Evolutionary conservation across 2,113 vertebrate genomes (phyloP), one percentile per base, ranked within the genome.

Genomic region (Acinonyx jubatus): DNA sequence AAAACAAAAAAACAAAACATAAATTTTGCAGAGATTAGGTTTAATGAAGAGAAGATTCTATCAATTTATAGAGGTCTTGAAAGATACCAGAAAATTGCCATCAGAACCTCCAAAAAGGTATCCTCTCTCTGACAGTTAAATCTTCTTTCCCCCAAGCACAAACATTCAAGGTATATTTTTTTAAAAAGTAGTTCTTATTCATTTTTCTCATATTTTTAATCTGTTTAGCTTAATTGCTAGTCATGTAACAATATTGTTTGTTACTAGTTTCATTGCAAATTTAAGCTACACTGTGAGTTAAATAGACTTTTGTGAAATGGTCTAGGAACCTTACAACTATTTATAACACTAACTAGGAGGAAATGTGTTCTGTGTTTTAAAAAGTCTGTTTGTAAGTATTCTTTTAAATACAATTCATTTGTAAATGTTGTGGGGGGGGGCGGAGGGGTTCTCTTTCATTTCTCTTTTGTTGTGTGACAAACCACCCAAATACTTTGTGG

Each of bases 151-250:
- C 21, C 78, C 15, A 90, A 66, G 79, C 13, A 65, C 19, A 81
- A n/a, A 69, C 1, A 18, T 89, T 82, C 65, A 89, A 48, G 41
- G 48, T 76, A 81, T 9, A 45, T 68, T 45, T 73, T 73, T 69
- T 1, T 8, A 15, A n/a, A 97, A 48, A 68, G 2, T 25, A 86
- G 7, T 63, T 45, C 7, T 74, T 74, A 61, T 31, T 93, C 91
- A 88, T 87, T 95, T 96, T 84, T 68, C 38, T 73, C 33, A 52
- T 92, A 41, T 57, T 76, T 95, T 65, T 21, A 89, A 84, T 87
- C 38, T 92, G 48, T 83, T 96, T 89, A 29, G 27, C 45, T 94
- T 96, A 95, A 87, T 95, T 97, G 18, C 25, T 94, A 69, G 86
- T 93, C 55, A 96, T 90, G 14, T 55, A 83, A 48, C 38, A 29